Evolutionary conservation across 1,140 invertebrate species (phyloP).

Genomic region (Steinernema khuongi): DNA sequence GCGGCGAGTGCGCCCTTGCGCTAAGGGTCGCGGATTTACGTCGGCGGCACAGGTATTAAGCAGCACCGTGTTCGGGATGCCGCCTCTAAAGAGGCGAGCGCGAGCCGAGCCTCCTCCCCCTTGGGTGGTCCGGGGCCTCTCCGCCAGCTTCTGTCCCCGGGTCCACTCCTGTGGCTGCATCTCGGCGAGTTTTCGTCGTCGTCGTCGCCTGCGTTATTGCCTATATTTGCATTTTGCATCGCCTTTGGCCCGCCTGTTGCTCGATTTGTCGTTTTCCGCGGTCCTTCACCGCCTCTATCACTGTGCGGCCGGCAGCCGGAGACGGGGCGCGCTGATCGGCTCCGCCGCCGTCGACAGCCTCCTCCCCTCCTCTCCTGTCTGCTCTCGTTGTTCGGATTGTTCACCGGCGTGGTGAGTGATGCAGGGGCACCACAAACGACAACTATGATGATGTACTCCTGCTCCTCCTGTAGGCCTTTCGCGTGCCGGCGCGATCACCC

Average conservation of each 20-base stretch:
- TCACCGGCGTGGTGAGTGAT: conserved; percentile 8
- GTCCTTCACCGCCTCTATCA: too few relatives aligned
- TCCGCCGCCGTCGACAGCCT: not conserved
- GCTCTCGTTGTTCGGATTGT: conserved; percentile 14
- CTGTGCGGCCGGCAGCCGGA: not conserved
- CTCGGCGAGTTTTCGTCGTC: not conserved
- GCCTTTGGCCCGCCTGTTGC: not conserved
- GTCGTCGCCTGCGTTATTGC: conserved; percentile 9
- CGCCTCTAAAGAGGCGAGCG: too few relatives aligned
- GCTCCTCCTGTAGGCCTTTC: conserved; percentile 5
- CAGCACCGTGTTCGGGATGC: too few relatives aligned
- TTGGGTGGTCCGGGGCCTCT: not conserved
- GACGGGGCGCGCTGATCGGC: not conserved
- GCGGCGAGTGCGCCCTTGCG: not conserved
- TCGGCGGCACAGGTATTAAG: too few relatives aligned
- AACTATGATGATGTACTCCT: too few relatives aligned
- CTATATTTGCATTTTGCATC: conserved; percentile 16
- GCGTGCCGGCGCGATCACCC: not conserved
- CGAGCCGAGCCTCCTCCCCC: too few relatives aligned
- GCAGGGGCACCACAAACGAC: not conserved
- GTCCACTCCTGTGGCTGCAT: not conserved
- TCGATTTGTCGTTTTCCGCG: not conserved
- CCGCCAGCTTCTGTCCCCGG: not conserved
- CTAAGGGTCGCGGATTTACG: too few relatives aligned
- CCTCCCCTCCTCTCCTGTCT: not conserved